phyloP scores from a whole-genome alignment of 1,140 invertebrate genomes.

The Hylaeus anthracinus region DNA sequence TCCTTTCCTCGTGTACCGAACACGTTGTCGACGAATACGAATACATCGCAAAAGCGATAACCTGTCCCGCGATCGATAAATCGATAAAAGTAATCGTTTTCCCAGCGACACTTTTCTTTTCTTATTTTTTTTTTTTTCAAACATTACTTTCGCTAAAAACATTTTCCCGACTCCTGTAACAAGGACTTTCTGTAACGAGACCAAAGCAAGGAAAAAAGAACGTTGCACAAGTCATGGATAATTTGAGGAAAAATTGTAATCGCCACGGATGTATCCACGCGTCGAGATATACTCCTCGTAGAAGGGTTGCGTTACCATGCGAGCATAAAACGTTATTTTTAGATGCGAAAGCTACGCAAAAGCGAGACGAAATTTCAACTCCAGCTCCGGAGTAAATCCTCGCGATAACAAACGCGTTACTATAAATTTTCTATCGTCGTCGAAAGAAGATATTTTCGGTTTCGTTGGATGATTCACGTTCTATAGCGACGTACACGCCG shows the following conservation, averaged over 20 bases:
- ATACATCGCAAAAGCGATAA: too few relatives aligned
- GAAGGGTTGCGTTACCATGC: conserved; percentile 18
- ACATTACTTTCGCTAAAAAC: conserved; percentile 11
- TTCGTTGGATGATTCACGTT: conserved; percentile 2
- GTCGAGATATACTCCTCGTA: conserved; percentile 1
- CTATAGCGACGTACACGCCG: too few relatives aligned
- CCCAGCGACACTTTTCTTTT: neutral
- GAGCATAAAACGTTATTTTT: conserved; percentile 37
- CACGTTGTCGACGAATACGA: neutral
- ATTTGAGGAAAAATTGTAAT: neutral
- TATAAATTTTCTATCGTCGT: too few relatives aligned
- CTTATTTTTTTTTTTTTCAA: conserved; percentile 1
- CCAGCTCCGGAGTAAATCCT: too few relatives aligned
- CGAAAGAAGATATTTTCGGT: too few relatives aligned
- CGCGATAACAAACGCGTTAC: too few relatives aligned
- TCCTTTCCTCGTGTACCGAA: neutral
- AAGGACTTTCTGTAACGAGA: too few relatives aligned
- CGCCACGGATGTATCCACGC: neutral
- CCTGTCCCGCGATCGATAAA: neutral
- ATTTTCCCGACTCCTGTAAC: neutral
- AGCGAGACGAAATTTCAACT: conserved; percentile 4
- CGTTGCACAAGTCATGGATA: too few relatives aligned
- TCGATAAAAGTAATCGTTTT: conserved; percentile 23
- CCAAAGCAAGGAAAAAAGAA: too few relatives aligned
- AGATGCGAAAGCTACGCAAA: neutral